These are phyloP conservation scores for Xenopus petersii DNA, from an alignment of 2,797 vertebrate species.

Conservation along the genomic window DNA sequence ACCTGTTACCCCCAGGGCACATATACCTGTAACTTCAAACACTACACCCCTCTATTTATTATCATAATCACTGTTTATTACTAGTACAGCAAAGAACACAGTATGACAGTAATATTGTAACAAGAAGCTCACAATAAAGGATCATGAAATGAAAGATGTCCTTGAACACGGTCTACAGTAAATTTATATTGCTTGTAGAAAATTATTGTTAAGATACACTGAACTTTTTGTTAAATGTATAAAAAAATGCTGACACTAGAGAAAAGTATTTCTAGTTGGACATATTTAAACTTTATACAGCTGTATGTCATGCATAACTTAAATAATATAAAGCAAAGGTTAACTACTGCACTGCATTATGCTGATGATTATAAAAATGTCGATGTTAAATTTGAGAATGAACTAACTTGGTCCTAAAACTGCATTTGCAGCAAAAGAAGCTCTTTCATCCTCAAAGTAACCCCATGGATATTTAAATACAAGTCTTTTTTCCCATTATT, in stretches of 20 bases:
- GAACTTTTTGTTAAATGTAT: slow-evolving; percentile 10
- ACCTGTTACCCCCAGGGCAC: too few species aligned
- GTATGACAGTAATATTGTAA: too few species aligned
- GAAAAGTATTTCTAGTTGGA: slow-evolving; percentile 9
- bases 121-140: too few species aligned
- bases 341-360: slow-evolving; percentile 50
- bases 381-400: slow-evolving; percentile 27
- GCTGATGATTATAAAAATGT: slow-evolving; percentile 49
- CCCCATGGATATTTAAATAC: slow-evolving; percentile 45
- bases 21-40: too few species aligned
- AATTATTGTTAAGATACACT: slow-evolving; percentile 4
- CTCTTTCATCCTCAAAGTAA: slow-evolving; percentile 49
- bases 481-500: slow-evolving; percentile 51
- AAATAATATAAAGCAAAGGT: slow-evolving; percentile 53
- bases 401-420: slow-evolving; percentile 39
- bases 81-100: too few species aligned
- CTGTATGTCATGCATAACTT: slow-evolving; percentile 38
- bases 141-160: too few species aligned
- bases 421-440: slow-evolving; percentile 55
- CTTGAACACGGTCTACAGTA: too few species aligned
- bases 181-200: too few species aligned
- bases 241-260: slow-evolving; percentile 10
- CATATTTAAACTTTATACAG: slow-evolving; percentile 25
- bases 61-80: too few species aligned
- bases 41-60: too few species aligned